Evolutionary conservation across 2,113 vertebrate genomes (phyloP).

Genomic region (Microtus montanus): DNA sequence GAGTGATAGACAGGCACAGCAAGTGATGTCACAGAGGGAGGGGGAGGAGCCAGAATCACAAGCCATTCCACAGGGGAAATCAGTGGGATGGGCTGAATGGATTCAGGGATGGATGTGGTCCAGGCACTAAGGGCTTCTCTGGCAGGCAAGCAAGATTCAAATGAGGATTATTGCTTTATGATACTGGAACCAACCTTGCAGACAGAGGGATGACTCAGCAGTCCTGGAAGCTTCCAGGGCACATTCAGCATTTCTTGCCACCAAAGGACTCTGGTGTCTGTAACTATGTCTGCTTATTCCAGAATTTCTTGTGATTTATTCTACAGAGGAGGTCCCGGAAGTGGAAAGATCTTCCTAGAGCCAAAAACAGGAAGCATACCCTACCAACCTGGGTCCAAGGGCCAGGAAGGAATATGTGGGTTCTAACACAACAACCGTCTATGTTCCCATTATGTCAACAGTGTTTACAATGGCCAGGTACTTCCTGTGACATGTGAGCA

Average conservation of each 20-base stretch:
- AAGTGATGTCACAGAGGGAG: neutral
- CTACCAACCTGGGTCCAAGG: slow-evolving; percentile 60
- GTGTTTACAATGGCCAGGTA: slow-evolving; percentile 55
- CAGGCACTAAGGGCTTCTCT: slow-evolving; percentile 39
- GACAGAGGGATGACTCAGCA: slow-evolving; percentile 54
- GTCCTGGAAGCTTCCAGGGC: neutral
- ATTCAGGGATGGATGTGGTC: slow-evolving; percentile 21
- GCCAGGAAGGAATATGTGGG: slow-evolving; percentile 75
- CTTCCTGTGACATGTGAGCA: slow-evolving; percentile 66
- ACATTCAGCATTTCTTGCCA: slow-evolving; percentile 13
- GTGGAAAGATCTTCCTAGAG: slow-evolving; percentile 51
- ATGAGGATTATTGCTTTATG: neutral
- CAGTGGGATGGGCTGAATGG: neutral
- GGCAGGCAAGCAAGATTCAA: slow-evolving; percentile 11
- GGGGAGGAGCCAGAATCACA: neutral
- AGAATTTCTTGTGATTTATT: slow-evolving; percentile 65
- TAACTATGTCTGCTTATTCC: slow-evolving; percentile 21
- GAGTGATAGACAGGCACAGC: neutral
- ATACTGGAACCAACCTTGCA: neutral
- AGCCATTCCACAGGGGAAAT: neutral
- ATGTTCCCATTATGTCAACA: slow-evolving; percentile 73
- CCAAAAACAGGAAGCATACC: slow-evolving; percentile 75
- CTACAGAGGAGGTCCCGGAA: slow-evolving; percentile 59
- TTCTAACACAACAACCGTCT: neutral
- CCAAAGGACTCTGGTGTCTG: slow-evolving; percentile 31